Evolutionary conservation across 1,140 invertebrate species (phyloP).

Genomic region (Euura saliciscinereae): DNA sequence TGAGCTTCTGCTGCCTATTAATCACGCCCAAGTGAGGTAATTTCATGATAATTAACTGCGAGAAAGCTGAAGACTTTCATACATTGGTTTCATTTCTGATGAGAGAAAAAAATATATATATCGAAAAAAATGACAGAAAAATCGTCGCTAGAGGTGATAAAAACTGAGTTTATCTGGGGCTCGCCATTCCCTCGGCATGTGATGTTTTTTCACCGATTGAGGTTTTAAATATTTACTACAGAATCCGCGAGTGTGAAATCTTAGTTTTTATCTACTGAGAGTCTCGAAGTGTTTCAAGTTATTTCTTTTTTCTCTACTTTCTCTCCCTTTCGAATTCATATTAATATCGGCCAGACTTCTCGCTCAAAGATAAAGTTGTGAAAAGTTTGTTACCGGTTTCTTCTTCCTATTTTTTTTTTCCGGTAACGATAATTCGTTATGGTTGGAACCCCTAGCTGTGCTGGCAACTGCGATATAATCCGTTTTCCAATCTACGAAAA

Average conservation of each 20-base stretch:
- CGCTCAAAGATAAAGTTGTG: neutral
- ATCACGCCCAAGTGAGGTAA: conserved; percentile 1
- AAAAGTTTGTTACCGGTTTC: neutral
- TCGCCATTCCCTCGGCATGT: neutral
- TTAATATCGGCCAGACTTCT: conserved; percentile 40
- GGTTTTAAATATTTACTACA: neutral
- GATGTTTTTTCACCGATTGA: neutral
- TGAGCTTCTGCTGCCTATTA: neutral
- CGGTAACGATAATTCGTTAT: neutral
- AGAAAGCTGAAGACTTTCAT: neutral
- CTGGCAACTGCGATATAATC: neutral
- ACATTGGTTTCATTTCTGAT: neutral
- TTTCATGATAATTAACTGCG: conserved; percentile 5
- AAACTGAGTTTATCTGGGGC: no score
- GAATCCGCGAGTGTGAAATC: neutral
- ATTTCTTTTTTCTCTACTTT: conserved; percentile 27
- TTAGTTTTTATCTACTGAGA: neutral
- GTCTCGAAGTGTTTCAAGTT: neutral
- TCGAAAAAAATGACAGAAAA: neutral
- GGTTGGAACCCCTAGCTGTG: no score
- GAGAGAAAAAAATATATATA: neutral
- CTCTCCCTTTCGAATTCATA: conserved; percentile 42
- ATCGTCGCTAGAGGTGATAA: no score
- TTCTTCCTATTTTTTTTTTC: neutral
- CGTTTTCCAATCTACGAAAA: conserved; percentile 2